Conservation (phyloP, 2,888 invertebrate species). For the Himalopsyche japonica region DNA sequence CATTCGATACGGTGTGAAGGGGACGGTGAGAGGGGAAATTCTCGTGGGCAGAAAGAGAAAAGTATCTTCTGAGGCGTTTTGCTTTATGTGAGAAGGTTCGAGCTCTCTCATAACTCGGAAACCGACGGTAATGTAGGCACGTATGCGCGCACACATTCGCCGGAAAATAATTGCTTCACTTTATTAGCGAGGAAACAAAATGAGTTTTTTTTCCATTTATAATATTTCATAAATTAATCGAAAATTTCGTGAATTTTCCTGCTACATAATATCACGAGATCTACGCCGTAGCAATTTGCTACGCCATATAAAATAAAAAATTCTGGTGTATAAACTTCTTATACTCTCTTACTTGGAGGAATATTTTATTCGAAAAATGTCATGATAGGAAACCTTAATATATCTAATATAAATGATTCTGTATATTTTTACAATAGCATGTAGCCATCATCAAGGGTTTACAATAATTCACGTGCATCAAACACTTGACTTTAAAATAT, state of each 20-base stretch:
- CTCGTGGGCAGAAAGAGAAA: conserved; percentile 26
- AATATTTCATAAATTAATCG: not conserved
- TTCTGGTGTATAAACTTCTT: too few species aligned
- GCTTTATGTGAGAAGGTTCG: not conserved
- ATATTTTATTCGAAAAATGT: too few species aligned
- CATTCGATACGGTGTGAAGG: conserved; percentile 5
- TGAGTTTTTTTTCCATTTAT: not conserved
- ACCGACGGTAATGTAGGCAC: conserved; percentile 27
- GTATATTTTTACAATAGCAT: too few species aligned
- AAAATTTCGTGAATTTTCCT: not conserved
- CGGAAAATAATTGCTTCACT: conserved; percentile 30
- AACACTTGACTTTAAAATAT: too few species aligned
- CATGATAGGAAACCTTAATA: too few species aligned
- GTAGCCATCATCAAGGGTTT: too few species aligned
- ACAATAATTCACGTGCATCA: too few species aligned
- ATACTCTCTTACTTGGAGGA: too few species aligned
- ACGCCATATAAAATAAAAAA: not conserved
- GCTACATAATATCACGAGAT: not conserved
- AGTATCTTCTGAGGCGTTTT: conserved; percentile 17
- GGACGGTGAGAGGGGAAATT: conserved; percentile 9
- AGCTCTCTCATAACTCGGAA: conserved; percentile 13
- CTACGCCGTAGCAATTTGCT: not conserved
- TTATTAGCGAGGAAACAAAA: conserved; percentile 18
- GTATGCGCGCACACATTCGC: conserved; percentile 34
- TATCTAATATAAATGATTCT: too few species aligned